These are phyloP conservation scores for Polymixis flavicincta DNA, from an alignment of 2,888 invertebrate species.

Conservation along the genomic window DNA sequence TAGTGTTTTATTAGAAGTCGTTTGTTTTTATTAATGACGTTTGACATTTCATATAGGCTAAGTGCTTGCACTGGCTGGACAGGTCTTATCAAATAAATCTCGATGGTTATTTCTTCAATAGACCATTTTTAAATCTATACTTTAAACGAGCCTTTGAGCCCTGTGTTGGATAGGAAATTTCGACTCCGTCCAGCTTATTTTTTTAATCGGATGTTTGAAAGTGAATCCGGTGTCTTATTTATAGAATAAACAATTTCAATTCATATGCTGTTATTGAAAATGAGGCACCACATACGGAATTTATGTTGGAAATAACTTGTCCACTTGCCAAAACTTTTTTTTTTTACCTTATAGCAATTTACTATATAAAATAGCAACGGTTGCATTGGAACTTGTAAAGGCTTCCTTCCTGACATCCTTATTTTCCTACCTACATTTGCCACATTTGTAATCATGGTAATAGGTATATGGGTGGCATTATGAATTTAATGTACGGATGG, in stretches of 20 bases:
- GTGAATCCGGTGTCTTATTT: background rate
- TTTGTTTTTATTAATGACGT: background rate
- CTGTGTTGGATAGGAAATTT: no score
- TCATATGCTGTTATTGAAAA: background rate
- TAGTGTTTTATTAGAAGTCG: no score
- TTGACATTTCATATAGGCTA: background rate
- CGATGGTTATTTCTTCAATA: no score
- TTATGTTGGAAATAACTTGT: background rate
- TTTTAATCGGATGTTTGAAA: background rate
- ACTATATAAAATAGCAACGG: background rate
- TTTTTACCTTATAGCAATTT: background rate
- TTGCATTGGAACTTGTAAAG: background rate
- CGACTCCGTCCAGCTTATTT: no score
- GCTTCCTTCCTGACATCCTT: background rate
- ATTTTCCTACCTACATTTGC: background rate
- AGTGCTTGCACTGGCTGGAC: background rate
- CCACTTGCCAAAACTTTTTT: background rate
- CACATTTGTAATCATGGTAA: background rate
- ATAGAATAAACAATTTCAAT: background rate
- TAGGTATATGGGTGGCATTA: background rate
- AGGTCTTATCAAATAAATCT: background rate
- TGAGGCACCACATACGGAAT: no score
- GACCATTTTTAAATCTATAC: no score
- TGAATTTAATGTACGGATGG: no score
- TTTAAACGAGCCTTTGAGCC: no score